A percentile compares a stretch with the other conserved stretches of the same genome.
Evolutionary conservation across 1,140 invertebrate genomes (phyloP).

Genomic region (Aphelenchoides avenae): DNA sequence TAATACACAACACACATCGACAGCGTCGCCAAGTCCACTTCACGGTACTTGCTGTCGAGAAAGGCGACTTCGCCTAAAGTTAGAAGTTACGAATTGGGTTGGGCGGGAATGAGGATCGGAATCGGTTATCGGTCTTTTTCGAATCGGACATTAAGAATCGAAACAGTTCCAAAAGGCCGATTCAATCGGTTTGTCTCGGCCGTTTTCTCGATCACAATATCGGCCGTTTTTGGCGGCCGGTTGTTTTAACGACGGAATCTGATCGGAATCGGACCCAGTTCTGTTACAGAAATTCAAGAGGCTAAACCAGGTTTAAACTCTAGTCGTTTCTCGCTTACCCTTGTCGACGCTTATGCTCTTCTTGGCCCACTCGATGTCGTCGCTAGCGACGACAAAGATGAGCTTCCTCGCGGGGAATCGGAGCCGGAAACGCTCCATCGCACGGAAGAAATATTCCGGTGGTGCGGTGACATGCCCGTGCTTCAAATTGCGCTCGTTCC

Average conservation of each 20-base stretch:
- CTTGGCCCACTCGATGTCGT: conserved; percentile 29
- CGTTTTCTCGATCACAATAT: conserved; percentile 8
- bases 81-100: not conserved
- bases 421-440: conserved; percentile 22
- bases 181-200: not conserved
- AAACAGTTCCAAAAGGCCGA: not conserved
- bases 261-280: too few relatives aligned
- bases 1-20: too few relatives aligned
- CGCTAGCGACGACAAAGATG: conserved; percentile 32
- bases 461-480: conserved; percentile 39
- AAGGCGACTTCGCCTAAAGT: conserved; percentile 27
- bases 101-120: not conserved
- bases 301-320: not conserved
- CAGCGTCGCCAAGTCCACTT: conserved; percentile 53
- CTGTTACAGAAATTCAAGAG: too few relatives aligned
- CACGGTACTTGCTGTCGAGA: conserved; percentile 18
- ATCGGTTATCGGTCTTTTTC: not conserved
- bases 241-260: too few relatives aligned
- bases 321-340: not conserved
- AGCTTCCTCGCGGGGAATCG: conserved; percentile 4
- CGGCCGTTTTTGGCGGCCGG: too few relatives aligned
- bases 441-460: conserved; percentile 24
- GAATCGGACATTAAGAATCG: conserved; percentile 2
- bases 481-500: conserved; percentile 24
- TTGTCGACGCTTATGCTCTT: too few relatives aligned